Percentiles rank a stretch among this genome's conserved stretches.
Conservation (phyloP, 2,888 invertebrate genomes). For the Xestia ashworthii region DNA sequence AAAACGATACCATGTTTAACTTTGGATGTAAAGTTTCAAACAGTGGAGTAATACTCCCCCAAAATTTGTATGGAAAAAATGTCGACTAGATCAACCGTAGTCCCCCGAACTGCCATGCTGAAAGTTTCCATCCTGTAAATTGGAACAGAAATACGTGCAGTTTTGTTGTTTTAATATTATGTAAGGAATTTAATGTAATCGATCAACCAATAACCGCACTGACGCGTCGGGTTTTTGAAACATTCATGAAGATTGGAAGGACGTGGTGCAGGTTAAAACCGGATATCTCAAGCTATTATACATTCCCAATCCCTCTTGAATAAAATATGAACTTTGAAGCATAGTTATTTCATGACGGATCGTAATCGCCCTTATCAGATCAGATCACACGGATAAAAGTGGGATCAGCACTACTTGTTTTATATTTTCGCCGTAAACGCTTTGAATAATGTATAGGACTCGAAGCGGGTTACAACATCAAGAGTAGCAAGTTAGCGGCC, state of each 20-base stretch:
- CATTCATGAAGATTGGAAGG: conserved; percentile 43
- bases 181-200: conserved; percentile 34
- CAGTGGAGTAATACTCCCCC: too few species aligned
- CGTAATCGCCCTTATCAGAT: not conserved
- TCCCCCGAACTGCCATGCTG: not conserved
- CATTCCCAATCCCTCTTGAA: conserved; percentile 38
- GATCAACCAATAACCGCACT: conserved; percentile 17
- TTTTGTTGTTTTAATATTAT: conserved; percentile 21
- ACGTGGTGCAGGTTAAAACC: conserved; percentile 39
- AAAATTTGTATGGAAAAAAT: too few species aligned
- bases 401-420: conserved; percentile 5
- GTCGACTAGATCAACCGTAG: too few species aligned
- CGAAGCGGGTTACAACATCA: not conserved
- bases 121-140: not conserved
- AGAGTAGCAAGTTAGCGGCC: conserved; percentile 1
- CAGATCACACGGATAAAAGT: conserved; percentile 3
- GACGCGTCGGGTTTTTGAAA: conserved; percentile 37
- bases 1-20: too few species aligned
- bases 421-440: not conserved
- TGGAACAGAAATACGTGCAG: not conserved
- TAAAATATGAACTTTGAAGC: conserved; percentile 26
- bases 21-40: too few species aligned
- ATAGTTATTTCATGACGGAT: conserved; percentile 19
- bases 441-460: conserved; percentile 14
- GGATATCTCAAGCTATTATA: conserved; percentile 31